A percentile compares a stretch with the other conserved stretches of the same genome.
These are phyloP conservation scores for Enteromius trimaculatus DNA, from an alignment of 2,797 vertebrate genomes.

Conservation along the genomic window DNA sequence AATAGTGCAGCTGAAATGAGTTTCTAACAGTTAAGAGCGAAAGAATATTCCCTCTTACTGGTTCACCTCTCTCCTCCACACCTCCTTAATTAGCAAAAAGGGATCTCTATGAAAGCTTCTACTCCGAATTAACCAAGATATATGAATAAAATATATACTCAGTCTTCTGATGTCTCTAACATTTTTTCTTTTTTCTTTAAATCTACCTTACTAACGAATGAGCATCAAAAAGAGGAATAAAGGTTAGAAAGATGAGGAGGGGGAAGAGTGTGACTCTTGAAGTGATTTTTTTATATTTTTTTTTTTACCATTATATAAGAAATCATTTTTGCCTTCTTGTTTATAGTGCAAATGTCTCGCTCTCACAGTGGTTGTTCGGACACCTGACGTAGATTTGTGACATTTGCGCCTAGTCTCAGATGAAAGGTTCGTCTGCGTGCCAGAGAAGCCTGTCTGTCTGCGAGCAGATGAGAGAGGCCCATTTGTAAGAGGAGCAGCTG, in stretches of 20 bases:
- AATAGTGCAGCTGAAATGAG: conserved; percentile 36
- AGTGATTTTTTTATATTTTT: conserved; percentile 21
- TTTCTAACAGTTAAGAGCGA: conserved; percentile 9
- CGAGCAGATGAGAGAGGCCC: conserved; percentile 40
- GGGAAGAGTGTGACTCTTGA: conserved; percentile 34
- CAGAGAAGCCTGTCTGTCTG: conserved; percentile 45
- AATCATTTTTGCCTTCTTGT: conserved; percentile 55
- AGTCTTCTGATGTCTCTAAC: conserved; percentile 54
- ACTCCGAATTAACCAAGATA: conserved; percentile 54
- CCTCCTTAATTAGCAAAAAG: conserved; percentile 61
- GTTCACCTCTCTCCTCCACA: conserved; percentile 40
- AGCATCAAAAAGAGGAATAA: conserved; percentile 34
- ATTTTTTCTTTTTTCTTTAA: conserved; percentile 31
- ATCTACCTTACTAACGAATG: conserved; percentile 49
- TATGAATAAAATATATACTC: conserved; percentile 58
- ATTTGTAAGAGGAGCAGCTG: conserved; percentile 53
- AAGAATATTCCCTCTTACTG: conserved; percentile 31
- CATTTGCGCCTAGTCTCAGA: conserved; percentile 54
- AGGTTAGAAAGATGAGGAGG: background rate
- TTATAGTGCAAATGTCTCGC: conserved; percentile 63
- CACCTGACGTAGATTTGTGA: conserved; percentile 53
- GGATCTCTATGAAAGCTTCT: conserved; percentile 43
- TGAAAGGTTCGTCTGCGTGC: conserved; percentile 53
- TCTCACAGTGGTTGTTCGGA: conserved; percentile 42
- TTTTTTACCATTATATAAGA: conserved; percentile 53